Evolutionary conservation across 2,797 vertebrate species (phyloP).

Genomic region (Cossypha caffra): DNA sequence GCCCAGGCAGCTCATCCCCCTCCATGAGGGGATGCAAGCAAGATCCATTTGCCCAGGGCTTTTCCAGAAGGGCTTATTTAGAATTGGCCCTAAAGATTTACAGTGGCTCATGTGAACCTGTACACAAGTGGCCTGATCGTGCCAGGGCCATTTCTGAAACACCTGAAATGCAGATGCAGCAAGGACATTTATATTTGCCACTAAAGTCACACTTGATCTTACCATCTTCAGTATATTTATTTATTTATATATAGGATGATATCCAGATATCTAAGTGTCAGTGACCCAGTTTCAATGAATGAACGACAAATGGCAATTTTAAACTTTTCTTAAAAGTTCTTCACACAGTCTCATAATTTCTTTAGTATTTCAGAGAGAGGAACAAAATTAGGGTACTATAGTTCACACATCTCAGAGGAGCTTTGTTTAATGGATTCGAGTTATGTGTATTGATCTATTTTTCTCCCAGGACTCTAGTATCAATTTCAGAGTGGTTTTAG

Average conservation of each 20-base stretch:
- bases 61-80: background rate
- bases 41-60: background rate
- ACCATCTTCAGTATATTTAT: background rate
- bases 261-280: background rate
- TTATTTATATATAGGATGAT: background rate
- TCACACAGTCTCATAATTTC: background rate
- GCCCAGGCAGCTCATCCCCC: rapidly evolving
- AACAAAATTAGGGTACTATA: slow-evolving; percentile 8
- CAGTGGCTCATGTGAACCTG: rapidly evolving
- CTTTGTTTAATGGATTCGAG: slow-evolving; percentile 20
- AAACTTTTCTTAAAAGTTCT: slow-evolving; percentile 12
- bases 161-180: rapidly evolving
- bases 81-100: background rate
- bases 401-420: background rate
- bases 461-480: slow-evolving; percentile 13
- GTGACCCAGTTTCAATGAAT: background rate
- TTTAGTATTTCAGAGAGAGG: slow-evolving; percentile 1
- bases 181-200: background rate
- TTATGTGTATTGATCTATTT: slow-evolving; percentile 12
- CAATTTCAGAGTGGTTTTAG: slow-evolving; percentile 29
- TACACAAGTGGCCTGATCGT: rapidly evolving
- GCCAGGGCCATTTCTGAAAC: background rate
- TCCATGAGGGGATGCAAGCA: rapidly evolving
- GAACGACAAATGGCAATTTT: background rate
- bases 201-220: background rate